Base-by-base conservation (phyloP, 2,888 invertebrate species). In the Apodemia zela region DNA sequence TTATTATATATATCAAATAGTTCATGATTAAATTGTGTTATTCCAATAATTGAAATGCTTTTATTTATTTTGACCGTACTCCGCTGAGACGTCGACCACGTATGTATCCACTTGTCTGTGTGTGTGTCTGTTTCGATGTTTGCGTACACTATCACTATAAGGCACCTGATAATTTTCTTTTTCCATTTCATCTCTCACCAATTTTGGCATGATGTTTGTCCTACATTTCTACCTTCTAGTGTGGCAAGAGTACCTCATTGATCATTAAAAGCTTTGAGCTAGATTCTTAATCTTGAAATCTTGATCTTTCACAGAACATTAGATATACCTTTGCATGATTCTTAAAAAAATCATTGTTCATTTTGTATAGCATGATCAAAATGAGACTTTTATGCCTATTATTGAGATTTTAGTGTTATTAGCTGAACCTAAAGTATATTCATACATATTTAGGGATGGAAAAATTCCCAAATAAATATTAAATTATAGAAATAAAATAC, bases 11-110 rank as follows among this genome's bases (percentile, higher is more conserved):
- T 87, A 87, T 83, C 80, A 73, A 85, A 85, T 90, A 90, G 87
- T 87, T 87, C 89, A 87, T 91, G 88, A 91, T 91, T 90, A 91
- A 91, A 91, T 89, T 91, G 89, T 91, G 90, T 91, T 91, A 89
- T 79, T 89, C 87, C 82, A 90, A 89, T 90, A 89, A 91, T 79
- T 89, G 85, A 90, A 81, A 87, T 90, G 89, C 89, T 91, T 90
- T 91, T 89, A 85, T 88, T 90, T 88, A 88, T 89, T 89, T 90
- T 88, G 86, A 89, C 88, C 85, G 87, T 85, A 89, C 89, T 89
- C 88, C 83, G 87, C 88, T 86, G 90, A 90, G 90, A 86, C 89
- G 87, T 85, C 87, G 78, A 89, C 82, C 90, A 91, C 90, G 90
- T 91, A 91, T 88, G 91, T 91, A 91, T 89, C 80, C 85, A 87